phyloP scores from a whole-genome alignment of 1,140 invertebrate genomes.

The Eurosta solidaginis region DNA sequence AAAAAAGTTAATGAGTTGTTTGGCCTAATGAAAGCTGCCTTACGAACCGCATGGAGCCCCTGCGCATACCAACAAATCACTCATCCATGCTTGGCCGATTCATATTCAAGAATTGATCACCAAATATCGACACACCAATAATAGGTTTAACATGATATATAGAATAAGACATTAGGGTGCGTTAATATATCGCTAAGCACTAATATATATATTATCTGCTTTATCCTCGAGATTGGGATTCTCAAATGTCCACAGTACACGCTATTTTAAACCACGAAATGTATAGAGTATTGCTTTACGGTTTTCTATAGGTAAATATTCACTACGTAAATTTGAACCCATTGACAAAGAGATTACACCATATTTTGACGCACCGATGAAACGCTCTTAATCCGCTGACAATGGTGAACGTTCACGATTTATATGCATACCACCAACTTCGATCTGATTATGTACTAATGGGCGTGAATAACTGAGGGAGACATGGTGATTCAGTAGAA shows the following conservation, averaged over 20 bases:
- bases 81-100: no score
- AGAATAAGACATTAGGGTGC: slow-evolving; percentile 70
- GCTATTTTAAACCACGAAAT: slow-evolving; percentile 64
- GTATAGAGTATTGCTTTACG: slow-evolving; percentile 63
- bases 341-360: slow-evolving; percentile 69
- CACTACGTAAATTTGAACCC: slow-evolving; percentile 66
- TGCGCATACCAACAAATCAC: no score
- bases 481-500: slow-evolving; percentile 66
- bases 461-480: slow-evolving; percentile 62
- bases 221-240: slow-evolving; percentile 62
- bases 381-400: slow-evolving; percentile 60
- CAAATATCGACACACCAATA: slow-evolving; percentile 71
- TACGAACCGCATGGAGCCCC: no score
- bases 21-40: no score
- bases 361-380: slow-evolving; percentile 64
- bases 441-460: slow-evolving; percentile 63
- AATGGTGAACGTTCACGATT: slow-evolving; percentile 52
- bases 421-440: slow-evolving; percentile 66
- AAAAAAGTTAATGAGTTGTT: no score
- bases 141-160: slow-evolving; percentile 73
- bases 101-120: slow-evolving; percentile 68
- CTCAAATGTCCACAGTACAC: slow-evolving; percentile 73
- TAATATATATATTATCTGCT: slow-evolving; percentile 67
- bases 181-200: slow-evolving; percentile 72
- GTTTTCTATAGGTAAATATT: slow-evolving; percentile 62